Evolutionary conservation across 64 coral and sea anemone genomes (phyloP).

Genomic region (Montipora foliosa): DNA sequence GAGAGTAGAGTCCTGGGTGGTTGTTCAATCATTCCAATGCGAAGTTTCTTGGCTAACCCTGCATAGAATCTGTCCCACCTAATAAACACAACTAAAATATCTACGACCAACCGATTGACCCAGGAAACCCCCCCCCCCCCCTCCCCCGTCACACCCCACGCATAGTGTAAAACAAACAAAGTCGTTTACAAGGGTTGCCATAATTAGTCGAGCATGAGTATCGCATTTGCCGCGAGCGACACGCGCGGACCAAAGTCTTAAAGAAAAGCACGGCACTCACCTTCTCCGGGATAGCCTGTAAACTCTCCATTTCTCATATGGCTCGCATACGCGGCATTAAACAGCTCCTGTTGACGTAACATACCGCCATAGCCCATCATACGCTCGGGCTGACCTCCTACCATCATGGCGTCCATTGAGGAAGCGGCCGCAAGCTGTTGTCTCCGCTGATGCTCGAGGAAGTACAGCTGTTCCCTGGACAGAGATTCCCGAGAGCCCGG

Average conservation of each 20-base stretch:
- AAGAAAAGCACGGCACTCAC: neutral
- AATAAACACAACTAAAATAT: too few species aligned
- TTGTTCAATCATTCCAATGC: too few species aligned
- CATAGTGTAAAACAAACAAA: too few species aligned
- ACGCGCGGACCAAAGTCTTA: too few species aligned
- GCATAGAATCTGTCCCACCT: too few species aligned
- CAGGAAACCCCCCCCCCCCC: too few species aligned
- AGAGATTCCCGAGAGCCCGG: conserved; percentile 25
- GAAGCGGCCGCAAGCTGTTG: conserved; percentile 61
- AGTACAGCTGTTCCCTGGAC: conserved; percentile 60
- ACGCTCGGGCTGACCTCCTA: conserved; percentile 45
- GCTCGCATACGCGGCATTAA: conserved; percentile 66
- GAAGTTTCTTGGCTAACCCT: too few species aligned
- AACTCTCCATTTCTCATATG: conserved; percentile 72
- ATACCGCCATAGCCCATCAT: conserved; percentile 68
- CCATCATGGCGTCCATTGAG: conserved; percentile 52
- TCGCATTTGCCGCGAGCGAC: neutral
- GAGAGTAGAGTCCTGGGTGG: too few species aligned
- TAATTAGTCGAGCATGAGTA: too few species aligned
- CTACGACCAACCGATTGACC: too few species aligned
- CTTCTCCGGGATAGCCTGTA: conserved; percentile 31
- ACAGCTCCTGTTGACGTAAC: conserved; percentile 69
- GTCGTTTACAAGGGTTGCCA: too few species aligned
- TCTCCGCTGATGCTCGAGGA: conserved; percentile 47
- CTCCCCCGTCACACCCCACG: too few species aligned